Conservation (phyloP, 1,140 invertebrate species). For the Colletes latitarsis region DNA sequence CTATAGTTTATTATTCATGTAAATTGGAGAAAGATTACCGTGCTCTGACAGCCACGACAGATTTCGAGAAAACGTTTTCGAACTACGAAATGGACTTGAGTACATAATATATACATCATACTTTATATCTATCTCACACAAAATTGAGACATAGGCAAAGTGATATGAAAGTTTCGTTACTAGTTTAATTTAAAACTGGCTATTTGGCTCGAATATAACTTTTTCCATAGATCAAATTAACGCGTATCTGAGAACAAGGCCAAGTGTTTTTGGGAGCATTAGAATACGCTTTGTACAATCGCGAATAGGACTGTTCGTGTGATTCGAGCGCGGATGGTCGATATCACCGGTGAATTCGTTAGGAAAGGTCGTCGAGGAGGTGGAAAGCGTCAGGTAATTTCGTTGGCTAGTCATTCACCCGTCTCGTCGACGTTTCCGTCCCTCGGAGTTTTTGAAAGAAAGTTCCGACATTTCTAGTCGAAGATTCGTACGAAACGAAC, state of each 20-base stretch:
- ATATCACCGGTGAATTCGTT: constrained; percentile 11
- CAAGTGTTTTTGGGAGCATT: too few relatives aligned
- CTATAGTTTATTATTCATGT: not conserved
- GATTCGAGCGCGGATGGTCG: constrained; percentile 29
- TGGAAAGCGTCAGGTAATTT: constrained; percentile 51
- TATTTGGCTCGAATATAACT: too few relatives aligned
- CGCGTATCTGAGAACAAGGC: too few relatives aligned
- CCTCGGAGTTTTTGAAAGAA: constrained; percentile 47
- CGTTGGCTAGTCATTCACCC: constrained; percentile 53
- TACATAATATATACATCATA: too few relatives aligned
- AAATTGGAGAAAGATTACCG: not conserved
- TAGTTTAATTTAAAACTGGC: too few relatives aligned
- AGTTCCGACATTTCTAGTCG: constrained; percentile 45
- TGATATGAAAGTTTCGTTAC: too few relatives aligned
- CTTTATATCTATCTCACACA: too few relatives aligned
- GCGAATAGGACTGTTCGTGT: not conserved
- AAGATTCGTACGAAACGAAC: constrained; percentile 46
- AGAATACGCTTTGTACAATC: too few relatives aligned
- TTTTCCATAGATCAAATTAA: too few relatives aligned
- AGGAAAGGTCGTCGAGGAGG: too few relatives aligned
- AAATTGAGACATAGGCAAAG: too few relatives aligned
- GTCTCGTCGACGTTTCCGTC: constrained; percentile 42
- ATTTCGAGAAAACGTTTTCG: not conserved
- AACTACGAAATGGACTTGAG: too few relatives aligned
- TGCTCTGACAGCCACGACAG: not conserved